Evolutionary conservation across 1,140 invertebrate genomes (phyloP).

Genomic region (Heliothis subflexa): DNA sequence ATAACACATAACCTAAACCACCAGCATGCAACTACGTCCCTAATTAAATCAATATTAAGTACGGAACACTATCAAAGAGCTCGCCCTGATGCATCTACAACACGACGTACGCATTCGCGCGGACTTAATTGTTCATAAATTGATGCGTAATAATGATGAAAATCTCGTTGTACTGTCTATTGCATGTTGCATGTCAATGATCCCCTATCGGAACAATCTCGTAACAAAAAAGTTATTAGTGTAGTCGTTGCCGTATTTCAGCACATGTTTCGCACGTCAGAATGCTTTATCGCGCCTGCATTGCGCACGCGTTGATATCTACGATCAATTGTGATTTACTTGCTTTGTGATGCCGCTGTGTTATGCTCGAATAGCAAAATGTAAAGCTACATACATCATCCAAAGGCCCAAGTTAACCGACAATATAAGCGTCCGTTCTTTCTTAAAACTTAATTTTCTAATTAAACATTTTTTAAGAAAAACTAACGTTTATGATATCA

Average conservation of each 20-base stretch:
- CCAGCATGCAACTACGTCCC: no score
- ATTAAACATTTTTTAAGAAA: no score
- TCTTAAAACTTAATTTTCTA: no score
- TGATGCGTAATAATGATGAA: slow-evolving; percentile 39
- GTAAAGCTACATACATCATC: background rate
- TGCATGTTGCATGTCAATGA: slow-evolving; percentile 37
- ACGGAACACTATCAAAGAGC: background rate
- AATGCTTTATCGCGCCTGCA: slow-evolving; percentile 20
- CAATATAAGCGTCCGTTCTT: no score
- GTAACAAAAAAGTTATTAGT: slow-evolving; percentile 21
- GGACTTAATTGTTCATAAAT: slow-evolving; percentile 34
- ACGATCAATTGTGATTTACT: slow-evolving; percentile 30
- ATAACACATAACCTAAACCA: background rate
- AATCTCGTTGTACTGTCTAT: slow-evolving; percentile 18
- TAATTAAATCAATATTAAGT: background rate
- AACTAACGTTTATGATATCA: no score
- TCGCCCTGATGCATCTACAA: background rate
- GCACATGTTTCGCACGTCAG: slow-evolving; percentile 14
- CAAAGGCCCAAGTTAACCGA: background rate
- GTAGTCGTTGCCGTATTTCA: slow-evolving; percentile 23
- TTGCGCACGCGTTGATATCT: slow-evolving; percentile 28
- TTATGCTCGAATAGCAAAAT: background rate
- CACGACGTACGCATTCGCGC: background rate
- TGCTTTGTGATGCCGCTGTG: slow-evolving; percentile 17
- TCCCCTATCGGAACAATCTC: slow-evolving; percentile 26